Evolutionary conservation across 2,113 vertebrate species (phyloP).

Genomic region (Alectura lathami): DNA sequence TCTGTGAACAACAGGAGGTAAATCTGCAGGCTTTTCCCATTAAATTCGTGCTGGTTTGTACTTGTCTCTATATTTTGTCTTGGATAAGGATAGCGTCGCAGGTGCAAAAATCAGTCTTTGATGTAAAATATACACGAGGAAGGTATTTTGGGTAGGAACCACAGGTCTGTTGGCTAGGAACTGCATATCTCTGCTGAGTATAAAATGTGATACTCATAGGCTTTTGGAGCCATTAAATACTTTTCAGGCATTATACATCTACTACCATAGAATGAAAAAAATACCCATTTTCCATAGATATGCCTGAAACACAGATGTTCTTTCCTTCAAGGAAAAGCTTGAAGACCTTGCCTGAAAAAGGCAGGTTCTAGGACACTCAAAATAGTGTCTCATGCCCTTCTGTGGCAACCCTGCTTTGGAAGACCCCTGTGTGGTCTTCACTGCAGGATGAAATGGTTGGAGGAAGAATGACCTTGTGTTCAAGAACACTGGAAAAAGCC

Average conservation of each 20-base stretch:
- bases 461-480: background rate
- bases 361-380: background rate
- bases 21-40: background rate
- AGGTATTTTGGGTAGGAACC: background rate
- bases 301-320: background rate
- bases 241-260: background rate
- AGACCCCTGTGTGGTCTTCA: background rate
- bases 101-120: background rate
- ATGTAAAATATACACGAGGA: background rate
- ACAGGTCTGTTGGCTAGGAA: background rate
- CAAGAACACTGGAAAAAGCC: background rate
- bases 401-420: background rate
- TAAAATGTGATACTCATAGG: background rate
- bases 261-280: background rate
- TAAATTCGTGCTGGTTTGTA: slow-evolving; percentile 11
- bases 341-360: background rate
- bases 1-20: background rate
- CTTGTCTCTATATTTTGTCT: background rate
- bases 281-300: background rate
- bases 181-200: background rate
- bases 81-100: background rate
- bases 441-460: background rate
- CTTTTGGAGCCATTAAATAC: background rate
- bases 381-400: background rate
- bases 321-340: background rate